Conservation (phyloP, 2,113 vertebrate species). For the Oreochromis aureus region DNA sequence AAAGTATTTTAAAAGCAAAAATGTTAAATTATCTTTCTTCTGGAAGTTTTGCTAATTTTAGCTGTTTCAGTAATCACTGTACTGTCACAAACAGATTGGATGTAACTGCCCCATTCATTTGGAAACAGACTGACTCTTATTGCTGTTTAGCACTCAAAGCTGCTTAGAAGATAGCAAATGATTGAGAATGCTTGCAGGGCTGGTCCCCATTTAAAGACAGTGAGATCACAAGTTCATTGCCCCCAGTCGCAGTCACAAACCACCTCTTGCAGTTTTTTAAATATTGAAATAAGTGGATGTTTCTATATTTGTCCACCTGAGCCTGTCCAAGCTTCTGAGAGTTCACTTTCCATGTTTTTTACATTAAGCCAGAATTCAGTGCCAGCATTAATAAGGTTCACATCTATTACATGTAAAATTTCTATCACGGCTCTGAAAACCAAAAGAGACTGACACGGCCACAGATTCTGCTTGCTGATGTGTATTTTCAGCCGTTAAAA, state of each 20-base stretch:
- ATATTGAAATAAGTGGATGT: background rate
- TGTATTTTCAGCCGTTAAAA: background rate
- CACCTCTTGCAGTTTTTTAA: background rate
- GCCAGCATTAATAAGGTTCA: slow-evolving; percentile 8
- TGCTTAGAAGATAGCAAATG: background rate
- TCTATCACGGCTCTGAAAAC: slow-evolving; percentile 4
- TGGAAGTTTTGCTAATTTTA: background rate
- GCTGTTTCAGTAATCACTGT: background rate
- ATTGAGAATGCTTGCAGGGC: background rate
- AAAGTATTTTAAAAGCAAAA: background rate
- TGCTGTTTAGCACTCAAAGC: background rate
- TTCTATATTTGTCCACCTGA: background rate
- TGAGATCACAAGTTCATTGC: background rate
- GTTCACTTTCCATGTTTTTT: background rate
- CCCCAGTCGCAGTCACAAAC: background rate
- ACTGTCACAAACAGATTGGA: background rate
- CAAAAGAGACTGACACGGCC: background rate
- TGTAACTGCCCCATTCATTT: background rate
- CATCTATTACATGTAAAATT: slow-evolving; percentile 19
- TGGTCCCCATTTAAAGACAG: background rate
- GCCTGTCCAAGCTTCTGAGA: background rate
- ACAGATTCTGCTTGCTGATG: background rate
- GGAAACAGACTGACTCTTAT: background rate
- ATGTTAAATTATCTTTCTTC: background rate
- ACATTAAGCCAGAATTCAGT: background rate